Evolutionary conservation across 2,888 invertebrate species (phyloP), one percentile per base, ranked within the genome.

Genomic region (Lithophane ornitopus): DNA sequence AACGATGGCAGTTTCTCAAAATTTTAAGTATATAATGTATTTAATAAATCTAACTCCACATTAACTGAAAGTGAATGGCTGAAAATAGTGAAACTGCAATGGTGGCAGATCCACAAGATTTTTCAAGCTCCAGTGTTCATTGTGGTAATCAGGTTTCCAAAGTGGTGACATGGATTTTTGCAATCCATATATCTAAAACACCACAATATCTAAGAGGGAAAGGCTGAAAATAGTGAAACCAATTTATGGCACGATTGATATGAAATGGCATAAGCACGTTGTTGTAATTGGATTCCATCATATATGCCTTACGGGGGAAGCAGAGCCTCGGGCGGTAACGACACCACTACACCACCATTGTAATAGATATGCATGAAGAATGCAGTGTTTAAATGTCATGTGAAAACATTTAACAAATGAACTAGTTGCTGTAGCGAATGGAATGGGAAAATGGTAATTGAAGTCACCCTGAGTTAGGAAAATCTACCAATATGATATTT

Each of bases 311-410:
- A 68, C 16, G 78, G 56, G 66, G 82, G 61, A 73, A 73, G 52
- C 39, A 69, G 34, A 73, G 74, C 84, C 78, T 62, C 74, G 46
- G 66, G 82, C 82, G 49, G 65, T 84, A 84, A 78, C 72, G 56
- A 79, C 70, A 65, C 34, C 62, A 52, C 62, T 52, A 68, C 68
- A 65, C 22, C 46, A 74, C 12, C 54, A 70, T 80, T 82, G 28
- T 68, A 72, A 69, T 72, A 80, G 46, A 67, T 58, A 1, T 54
- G 26, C 46, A 46, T 22, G 54, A 61, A 54, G 54, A 61, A 54
- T 59, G 34, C 28, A 44, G n/a, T 14, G 54, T 62, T 49, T 19
- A 67, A 81, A 80, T 58, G n/a, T 62, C 44, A 76, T 81, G 44
- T 16, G 34, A 28, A 65, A 26, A 59, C 52, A 39, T 52, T 66